These are phyloP conservation scores for Dasyornis broadbenti DNA, from an alignment of 2,113 vertebrate genomes.

Conservation along the genomic window DNA sequence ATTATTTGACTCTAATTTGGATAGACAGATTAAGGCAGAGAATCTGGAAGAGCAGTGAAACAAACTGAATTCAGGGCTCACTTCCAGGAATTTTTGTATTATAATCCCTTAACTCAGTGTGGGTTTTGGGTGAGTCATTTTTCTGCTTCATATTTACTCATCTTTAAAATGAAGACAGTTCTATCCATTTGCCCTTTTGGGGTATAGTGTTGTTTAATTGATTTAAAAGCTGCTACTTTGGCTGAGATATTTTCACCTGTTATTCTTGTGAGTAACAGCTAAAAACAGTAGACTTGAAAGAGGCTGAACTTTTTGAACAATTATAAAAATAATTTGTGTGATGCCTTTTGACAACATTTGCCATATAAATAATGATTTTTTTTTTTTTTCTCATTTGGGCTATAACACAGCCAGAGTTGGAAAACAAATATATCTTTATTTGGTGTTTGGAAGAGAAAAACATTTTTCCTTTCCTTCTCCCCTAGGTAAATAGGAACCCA, in stretches of 20 bases:
- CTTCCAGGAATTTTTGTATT: conserved; percentile 50
- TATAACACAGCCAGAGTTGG: background rate
- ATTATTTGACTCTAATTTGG: conserved; percentile 27
- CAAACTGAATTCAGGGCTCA: background rate
- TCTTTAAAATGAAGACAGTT: conserved; percentile 20
- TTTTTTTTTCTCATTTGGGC: background rate
- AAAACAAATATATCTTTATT: background rate
- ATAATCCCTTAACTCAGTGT: background rate
- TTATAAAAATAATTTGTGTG: background rate
- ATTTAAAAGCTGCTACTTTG: conserved; percentile 47
- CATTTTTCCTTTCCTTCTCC: background rate
- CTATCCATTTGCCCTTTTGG: conserved; percentile 8
- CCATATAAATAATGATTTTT: background rate
- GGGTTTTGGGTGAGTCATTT: conserved; percentile 40
- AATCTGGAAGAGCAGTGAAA: conserved; percentile 5
- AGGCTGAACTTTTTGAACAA: background rate
- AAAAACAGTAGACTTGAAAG: background rate
- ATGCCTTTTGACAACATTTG: background rate
- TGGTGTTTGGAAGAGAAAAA: background rate
- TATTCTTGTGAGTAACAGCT: conserved; percentile 21
- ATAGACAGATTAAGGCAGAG: background rate
- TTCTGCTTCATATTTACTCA: conserved; percentile 37
- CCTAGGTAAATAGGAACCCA: background rate
- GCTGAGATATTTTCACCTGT: background rate
- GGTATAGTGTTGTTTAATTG: background rate